These are phyloP conservation scores for Micrasema minimum DNA, from an alignment of 1,140 invertebrate genomes.

Conservation along the genomic window DNA sequence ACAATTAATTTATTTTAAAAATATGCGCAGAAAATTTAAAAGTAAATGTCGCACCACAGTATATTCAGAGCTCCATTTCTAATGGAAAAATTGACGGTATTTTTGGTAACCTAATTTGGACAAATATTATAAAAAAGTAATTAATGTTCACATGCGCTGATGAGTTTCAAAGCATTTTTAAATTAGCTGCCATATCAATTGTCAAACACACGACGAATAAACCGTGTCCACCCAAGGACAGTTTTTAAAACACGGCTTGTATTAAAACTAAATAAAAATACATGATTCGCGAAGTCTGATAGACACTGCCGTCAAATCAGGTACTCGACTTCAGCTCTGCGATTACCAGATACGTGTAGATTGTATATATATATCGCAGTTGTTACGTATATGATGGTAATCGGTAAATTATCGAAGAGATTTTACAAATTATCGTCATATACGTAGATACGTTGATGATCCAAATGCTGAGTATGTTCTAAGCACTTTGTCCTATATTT, in stretches of 20 bases:
- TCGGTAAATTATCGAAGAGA: too few species aligned
- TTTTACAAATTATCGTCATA: too few species aligned
- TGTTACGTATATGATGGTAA: neutral
- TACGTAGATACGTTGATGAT: neutral
- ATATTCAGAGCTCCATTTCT: too few species aligned
- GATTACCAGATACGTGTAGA: neutral
- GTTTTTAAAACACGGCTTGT: neutral
- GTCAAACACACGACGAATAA: constrained; percentile 24
- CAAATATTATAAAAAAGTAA: constrained; percentile 21
- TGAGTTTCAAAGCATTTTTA: neutral
- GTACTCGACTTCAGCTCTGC: neutral
- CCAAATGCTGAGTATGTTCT: too few species aligned
- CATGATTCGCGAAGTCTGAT: neutral
- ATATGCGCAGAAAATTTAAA: too few species aligned
- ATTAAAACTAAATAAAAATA: neutral
- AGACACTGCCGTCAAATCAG: neutral
- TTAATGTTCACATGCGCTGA: constrained; percentile 22
- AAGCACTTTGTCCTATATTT: too few species aligned
- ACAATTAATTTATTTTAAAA: too few species aligned
- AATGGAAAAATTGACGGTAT: too few species aligned
- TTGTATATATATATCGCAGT: neutral
- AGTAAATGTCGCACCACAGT: too few species aligned
- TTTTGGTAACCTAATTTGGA: constrained; percentile 3
- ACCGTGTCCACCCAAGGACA: neutral
- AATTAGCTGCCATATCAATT: constrained; percentile 19